phyloP scores from a whole-genome alignment of 2,888 invertebrate species.

The Iphiclides podalirius region DNA sequence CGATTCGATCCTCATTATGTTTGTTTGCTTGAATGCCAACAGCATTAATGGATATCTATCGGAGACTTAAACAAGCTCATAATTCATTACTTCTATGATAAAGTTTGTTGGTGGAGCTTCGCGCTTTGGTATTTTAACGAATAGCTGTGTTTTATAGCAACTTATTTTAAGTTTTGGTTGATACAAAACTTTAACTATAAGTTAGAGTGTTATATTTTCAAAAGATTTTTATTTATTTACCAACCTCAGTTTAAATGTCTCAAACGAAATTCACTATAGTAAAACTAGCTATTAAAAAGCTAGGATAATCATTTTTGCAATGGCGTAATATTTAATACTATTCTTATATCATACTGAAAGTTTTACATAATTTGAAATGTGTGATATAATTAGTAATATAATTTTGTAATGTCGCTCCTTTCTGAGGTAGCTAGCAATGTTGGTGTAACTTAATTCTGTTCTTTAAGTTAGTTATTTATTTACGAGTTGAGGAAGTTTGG shows the following conservation, averaged over 20 bases:
- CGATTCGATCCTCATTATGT: constrained; percentile 66
- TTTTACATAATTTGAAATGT: constrained; percentile 68
- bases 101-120: constrained; percentile 38
- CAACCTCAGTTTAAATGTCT: constrained; percentile 56
- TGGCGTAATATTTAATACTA: constrained; percentile 45
- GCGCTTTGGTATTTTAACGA: constrained; percentile 43
- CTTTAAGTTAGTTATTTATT: constrained; percentile 67
- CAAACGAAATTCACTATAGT: constrained; percentile 46
- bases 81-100: constrained; percentile 32
- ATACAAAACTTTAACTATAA: constrained; percentile 80
- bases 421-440: constrained; percentile 67
- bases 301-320: constrained; percentile 53
- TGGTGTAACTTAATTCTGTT: constrained; percentile 53
- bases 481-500: constrained; percentile 59
- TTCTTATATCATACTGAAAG: constrained; percentile 44
- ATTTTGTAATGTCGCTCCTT: constrained; percentile 58
- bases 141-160: constrained; percentile 62
- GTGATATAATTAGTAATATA: constrained; percentile 60
- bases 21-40: constrained; percentile 68
- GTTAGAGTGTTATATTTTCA: constrained; percentile 73
- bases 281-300: constrained; percentile 39
- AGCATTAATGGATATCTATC: constrained; percentile 61
- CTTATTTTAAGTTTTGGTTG: constrained; percentile 78
- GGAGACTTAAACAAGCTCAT: constrained; percentile 45
- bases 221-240: constrained; percentile 63